Evolutionary conservation across 2,113 vertebrate species (phyloP), one percentile per base, ranked within the genome.

Genomic region (Chauna torquata): DNA sequence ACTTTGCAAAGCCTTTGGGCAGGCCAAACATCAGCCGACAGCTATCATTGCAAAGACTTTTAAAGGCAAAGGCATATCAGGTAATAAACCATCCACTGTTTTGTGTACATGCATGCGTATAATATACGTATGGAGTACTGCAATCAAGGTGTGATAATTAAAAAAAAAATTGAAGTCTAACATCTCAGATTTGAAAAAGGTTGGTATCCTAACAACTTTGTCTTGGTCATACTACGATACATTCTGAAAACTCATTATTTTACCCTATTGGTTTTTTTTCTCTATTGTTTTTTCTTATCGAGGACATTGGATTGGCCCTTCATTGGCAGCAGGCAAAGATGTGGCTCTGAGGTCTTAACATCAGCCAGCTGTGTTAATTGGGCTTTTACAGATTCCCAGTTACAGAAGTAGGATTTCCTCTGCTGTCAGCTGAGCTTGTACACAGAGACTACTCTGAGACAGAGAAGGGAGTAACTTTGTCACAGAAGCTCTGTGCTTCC

Each of bases 41-140:
- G 99, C 98, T 91, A 99, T 99, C 97, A 99, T 99, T 40, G 99
- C 99, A 86, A 99, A 99, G 98, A 99, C 99, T 82, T 98, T 98
- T 94, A 99, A 99, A 97, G 99, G 99, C 93, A 99, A 98, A 97
- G 99, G 99, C 84, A 99, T 99, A 96, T 82, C 99, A 97, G 99
- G 99, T 99, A 98, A 78, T 58, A 47, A 75, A 79, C 82, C 18
- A 34, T 14, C 11, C 28, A 19, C 3, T 61, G 30, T 18, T 88
- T 88, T 57, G 20, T 20, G 11, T 74, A 19, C 8, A 7, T 8
- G 1, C 12, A 5, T 36, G 42, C 47, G 7, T 36, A 9, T 44
- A 40, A 45, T 64, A 20, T 13, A 10, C 1, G 10, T 42, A 36
- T 22, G 1, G 23, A 47, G n/a, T 38, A 71, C 71, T 92, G 72